phyloP scores from a whole-genome alignment of 2,888 invertebrate species.

The Cheilosia variabilis region DNA sequence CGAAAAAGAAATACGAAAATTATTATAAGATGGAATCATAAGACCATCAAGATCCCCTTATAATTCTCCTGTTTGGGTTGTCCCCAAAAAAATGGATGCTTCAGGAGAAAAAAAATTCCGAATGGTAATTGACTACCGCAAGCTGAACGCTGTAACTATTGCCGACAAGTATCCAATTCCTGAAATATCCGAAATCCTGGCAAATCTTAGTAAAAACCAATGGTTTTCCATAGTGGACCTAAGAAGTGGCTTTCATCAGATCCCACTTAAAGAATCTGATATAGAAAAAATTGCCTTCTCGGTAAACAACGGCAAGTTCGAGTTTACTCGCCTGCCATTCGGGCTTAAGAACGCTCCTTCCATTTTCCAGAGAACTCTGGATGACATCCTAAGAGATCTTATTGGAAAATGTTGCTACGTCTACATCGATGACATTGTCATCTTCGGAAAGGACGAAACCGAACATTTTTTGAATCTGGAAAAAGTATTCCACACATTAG shows the following conservation, averaged over 20 bases:
- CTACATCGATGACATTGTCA: conserved; percentile 37
- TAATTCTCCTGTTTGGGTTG: conserved; percentile 38
- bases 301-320: conserved; percentile 48
- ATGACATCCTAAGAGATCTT: conserved; percentile 55
- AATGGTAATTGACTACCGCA: conserved; percentile 52
- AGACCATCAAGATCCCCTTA: conserved; percentile 43
- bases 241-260: conserved; percentile 48
- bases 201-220: conserved; percentile 42
- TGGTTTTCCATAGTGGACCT: conserved; percentile 45
- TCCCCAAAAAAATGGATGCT: conserved; percentile 12
- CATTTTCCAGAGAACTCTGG: conserved; percentile 50
- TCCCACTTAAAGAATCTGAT: conserved; percentile 17
- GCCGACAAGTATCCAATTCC: conserved; percentile 60
- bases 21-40: conserved; percentile 18
- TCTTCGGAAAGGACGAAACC: conserved; percentile 51
- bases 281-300: conserved; percentile 35
- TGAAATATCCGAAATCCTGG: conserved; percentile 20
- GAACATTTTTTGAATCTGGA: conserved; percentile 43
- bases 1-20: conserved; percentile 41
- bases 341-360: conserved; percentile 5
- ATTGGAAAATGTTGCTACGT: conserved; percentile 55
- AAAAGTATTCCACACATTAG: conserved; percentile 31
- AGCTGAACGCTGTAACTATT: conserved; percentile 48
- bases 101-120: conserved; percentile 11
- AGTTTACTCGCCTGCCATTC: conserved; percentile 30